These are phyloP conservation scores for Nasonovia ribisnigri DNA, from an alignment of 2,888 invertebrate species.

Conservation along the genomic window DNA sequence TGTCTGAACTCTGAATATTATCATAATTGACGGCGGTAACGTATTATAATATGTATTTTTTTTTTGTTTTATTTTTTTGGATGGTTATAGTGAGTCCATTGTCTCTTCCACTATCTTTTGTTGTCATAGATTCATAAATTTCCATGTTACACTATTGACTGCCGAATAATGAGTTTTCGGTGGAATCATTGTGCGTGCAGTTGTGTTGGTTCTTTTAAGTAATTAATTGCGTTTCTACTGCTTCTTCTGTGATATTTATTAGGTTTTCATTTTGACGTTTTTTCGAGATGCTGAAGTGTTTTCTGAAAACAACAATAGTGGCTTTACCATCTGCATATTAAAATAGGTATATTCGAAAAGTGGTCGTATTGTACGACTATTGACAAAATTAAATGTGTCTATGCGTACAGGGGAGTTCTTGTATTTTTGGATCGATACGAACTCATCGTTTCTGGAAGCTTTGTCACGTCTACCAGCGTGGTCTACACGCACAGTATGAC, in stretches of 20 bases:
- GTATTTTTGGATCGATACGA: not conserved
- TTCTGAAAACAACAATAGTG: not conserved
- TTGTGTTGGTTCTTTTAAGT: not conserved
- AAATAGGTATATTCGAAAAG: not conserved
- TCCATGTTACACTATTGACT: not conserved
- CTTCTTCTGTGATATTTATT: not conserved
- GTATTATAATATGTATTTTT: not conserved
- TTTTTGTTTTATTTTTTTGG: not conserved
- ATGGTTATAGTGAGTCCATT: not conserved
- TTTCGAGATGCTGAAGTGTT: not conserved
- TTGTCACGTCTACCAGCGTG: not conserved
- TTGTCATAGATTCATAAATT: not conserved
- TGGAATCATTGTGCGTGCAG: not conserved
- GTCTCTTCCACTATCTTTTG: not conserved
- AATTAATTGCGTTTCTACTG: not conserved
- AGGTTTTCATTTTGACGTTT: not conserved
- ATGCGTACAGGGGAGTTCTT: not conserved
- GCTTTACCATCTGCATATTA: not conserved
- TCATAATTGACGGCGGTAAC: not conserved
- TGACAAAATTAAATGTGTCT: not conserved
- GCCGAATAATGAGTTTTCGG: not conserved
- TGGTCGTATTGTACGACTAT: not conserved
- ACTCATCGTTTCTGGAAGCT: not conserved
- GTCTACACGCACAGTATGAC: too few species aligned
- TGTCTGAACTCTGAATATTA: not conserved